Evolutionary conservation across 2,113 vertebrate species (phyloP).

Genomic region (Apistogramma diplotaenia): DNA sequence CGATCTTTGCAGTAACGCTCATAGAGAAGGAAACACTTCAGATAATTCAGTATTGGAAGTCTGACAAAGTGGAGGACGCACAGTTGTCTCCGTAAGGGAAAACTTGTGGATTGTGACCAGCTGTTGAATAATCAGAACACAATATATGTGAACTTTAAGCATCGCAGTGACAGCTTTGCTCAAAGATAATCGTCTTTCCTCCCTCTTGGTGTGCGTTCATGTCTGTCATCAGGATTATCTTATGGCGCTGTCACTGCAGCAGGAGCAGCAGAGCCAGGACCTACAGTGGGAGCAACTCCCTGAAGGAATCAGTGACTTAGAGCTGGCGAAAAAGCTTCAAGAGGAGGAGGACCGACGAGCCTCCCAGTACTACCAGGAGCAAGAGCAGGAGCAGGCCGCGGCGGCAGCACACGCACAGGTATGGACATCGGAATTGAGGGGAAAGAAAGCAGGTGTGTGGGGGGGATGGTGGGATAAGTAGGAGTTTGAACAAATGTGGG

Average conservation of each 20-base stretch:
- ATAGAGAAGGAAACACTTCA: not conserved
- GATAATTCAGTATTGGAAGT: not conserved
- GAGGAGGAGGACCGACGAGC: constrained; percentile 95
- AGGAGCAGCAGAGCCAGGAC: constrained; percentile 96
- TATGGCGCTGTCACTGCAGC: constrained; percentile 97
- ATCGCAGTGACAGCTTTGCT: not conserved
- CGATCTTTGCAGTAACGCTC: not conserved
- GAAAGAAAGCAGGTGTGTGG: not conserved
- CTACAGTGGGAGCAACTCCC: constrained; percentile 95
- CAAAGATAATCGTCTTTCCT: not conserved
- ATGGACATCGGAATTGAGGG: not conserved
- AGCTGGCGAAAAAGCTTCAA: constrained; percentile 97
- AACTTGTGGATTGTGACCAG: not conserved
- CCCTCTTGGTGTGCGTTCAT: not conserved
- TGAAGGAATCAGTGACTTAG: constrained; percentile 94
- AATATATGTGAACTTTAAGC: not conserved
- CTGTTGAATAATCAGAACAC: not conserved
- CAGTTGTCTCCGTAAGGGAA: not conserved
- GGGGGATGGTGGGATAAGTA: not conserved
- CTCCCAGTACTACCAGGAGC: constrained; percentile 97
- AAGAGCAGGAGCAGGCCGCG: constrained; percentile 85
- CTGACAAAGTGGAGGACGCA: not conserved
- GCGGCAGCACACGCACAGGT: constrained; percentile 70
- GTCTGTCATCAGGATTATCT: constrained; percentile 86
- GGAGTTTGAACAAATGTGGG: not conserved